These are phyloP conservation scores for Chiloscyllium punctatum DNA, from an alignment of 2,797 vertebrate species.

Conservation along the genomic window DNA sequence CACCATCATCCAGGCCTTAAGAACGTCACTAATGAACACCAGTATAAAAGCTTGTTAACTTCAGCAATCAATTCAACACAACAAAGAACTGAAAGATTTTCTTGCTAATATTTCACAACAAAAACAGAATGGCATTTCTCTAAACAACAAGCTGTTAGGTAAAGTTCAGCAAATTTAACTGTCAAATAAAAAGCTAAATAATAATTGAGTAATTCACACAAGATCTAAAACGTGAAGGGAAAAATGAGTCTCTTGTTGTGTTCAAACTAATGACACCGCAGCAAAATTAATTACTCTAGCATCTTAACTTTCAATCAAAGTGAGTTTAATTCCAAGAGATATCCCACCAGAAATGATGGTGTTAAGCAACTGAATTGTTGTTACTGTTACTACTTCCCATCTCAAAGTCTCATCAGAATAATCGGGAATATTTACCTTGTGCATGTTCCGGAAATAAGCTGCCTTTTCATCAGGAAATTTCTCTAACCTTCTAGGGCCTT, in stretches of 20 bases:
- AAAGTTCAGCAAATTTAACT: not conserved
- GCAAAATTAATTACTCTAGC: not conserved
- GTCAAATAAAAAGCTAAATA: not conserved
- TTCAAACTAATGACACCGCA: not conserved
- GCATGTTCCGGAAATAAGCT: conserved; percentile 95
- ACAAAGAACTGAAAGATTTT: not conserved
- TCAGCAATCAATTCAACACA: not conserved
- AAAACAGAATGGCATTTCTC: not conserved
- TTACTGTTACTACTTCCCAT: not conserved
- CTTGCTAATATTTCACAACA: not conserved
- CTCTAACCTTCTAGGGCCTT: conserved; percentile 90
- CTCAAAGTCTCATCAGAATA: not conserved
- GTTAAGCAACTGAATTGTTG: not conserved
- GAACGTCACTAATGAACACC: not conserved
- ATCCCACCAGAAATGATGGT: not conserved
- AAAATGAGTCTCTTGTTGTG: not conserved
- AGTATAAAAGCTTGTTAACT: no score
- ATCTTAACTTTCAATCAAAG: not conserved
- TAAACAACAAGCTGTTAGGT: not conserved
- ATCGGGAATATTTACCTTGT: conserved; percentile 67
- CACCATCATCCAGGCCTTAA: not conserved
- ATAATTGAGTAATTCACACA: not conserved
- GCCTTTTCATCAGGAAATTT: conserved; percentile 98
- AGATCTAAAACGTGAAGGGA: not conserved
- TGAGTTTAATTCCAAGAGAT: not conserved